These are phyloP conservation scores for Listrodromus nycthemerus DNA, from an alignment of 2,888 invertebrate genomes.

Conservation along the genomic window DNA sequence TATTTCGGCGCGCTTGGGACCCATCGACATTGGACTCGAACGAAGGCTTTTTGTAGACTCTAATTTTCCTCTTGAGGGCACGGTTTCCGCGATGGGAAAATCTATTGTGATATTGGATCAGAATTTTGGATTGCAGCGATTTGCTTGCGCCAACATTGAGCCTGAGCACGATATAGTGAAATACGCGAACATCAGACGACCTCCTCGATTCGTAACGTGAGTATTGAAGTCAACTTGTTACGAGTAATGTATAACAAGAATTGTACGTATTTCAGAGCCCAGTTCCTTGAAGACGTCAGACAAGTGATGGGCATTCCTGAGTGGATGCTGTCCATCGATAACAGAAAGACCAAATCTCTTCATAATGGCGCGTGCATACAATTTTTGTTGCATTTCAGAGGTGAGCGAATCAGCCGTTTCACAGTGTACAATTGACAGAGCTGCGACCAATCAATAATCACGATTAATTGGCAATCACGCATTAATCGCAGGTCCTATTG, in stretches of 20 bases:
- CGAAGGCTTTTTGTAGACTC: slow-evolving; percentile 93
- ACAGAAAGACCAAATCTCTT: slow-evolving; percentile 91
- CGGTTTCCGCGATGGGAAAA: slow-evolving; percentile 91
- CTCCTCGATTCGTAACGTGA: slow-evolving; percentile 95
- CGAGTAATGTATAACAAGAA: background rate
- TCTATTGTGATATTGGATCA: slow-evolving; percentile 94
- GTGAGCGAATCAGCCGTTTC: slow-evolving; percentile 75
- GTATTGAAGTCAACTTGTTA: slow-evolving; percentile 74
- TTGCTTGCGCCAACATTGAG: slow-evolving; percentile 96
- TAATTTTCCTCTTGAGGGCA: slow-evolving; percentile 94
- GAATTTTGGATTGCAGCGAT: slow-evolving; percentile 89
- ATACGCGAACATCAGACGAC: slow-evolving; percentile 94
- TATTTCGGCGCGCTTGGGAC: slow-evolving; percentile 92
- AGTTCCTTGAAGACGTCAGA: slow-evolving; percentile 93
- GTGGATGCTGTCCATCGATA: slow-evolving; percentile 95
- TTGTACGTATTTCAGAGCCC: slow-evolving; percentile 86
- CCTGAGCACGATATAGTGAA: slow-evolving; percentile 96
- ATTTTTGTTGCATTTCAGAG: slow-evolving; percentile 94
- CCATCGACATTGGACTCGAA: slow-evolving; percentile 92
- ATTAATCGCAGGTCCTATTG: slow-evolving; percentile 88
- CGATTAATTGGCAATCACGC: background rate
- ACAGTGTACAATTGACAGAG: background rate
- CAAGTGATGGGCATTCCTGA: slow-evolving; percentile 94
- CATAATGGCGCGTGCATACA: slow-evolving; percentile 93
- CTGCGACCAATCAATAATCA: no score